phyloP scores from a whole-genome alignment of 2,888 invertebrate species.

The Formica aserva region DNA sequence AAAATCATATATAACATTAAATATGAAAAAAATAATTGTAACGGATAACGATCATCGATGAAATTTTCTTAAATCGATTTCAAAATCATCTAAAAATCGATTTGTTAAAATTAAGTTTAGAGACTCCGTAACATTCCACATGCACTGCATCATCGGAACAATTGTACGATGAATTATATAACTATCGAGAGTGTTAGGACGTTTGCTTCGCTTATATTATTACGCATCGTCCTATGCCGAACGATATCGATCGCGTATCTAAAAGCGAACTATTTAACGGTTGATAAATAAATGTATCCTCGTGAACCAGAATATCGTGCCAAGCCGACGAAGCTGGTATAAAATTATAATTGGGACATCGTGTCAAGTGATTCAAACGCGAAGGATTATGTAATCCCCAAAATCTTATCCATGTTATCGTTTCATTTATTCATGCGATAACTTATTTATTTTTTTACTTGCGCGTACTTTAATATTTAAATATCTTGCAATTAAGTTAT shows the following conservation, averaged over 20 bases:
- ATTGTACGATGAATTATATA: constrained; percentile 1
- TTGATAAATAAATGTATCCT: constrained; percentile 53
- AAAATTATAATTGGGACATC: constrained; percentile 54
- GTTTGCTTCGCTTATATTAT: constrained; percentile 8
- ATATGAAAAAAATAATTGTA: background rate
- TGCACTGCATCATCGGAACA: background rate
- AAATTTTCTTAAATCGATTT: background rate
- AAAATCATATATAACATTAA: background rate
- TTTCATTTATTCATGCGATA: background rate
- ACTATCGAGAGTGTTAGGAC: constrained; percentile 1
- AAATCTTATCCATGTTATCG: constrained; percentile 17
- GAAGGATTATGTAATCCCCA: constrained; percentile 11
- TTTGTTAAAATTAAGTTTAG: background rate
- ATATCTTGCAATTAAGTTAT: constrained; percentile 9
- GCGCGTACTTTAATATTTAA: background rate
- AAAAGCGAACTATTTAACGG: constrained; percentile 50
- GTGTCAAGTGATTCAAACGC: constrained; percentile 30
- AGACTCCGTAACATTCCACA: background rate
- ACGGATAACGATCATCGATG: background rate
- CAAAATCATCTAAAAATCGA: background rate
- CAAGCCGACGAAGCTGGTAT: constrained; percentile 36
- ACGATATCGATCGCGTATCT: constrained; percentile 47
- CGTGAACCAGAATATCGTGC: constrained; percentile 47
- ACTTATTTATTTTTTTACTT: constrained; percentile 5
- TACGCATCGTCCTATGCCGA: constrained; percentile 30